These are phyloP conservation scores for Neotoxoptera formosana DNA, from an alignment of 1,140 invertebrate species.

Conservation along the genomic window DNA sequence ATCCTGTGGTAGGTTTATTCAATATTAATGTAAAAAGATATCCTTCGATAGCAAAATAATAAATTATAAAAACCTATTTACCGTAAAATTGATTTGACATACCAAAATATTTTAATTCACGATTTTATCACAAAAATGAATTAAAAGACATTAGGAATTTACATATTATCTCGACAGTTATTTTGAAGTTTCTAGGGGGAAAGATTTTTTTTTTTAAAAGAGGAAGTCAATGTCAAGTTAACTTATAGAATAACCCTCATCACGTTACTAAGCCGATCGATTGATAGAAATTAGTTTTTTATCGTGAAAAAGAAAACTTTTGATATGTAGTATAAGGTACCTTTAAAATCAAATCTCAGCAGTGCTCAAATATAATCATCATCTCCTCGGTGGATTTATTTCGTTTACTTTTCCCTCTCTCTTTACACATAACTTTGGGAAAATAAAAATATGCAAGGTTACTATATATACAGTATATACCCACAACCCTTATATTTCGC, in stretches of 20 bases:
- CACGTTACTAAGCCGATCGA: not conserved
- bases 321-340: not conserved
- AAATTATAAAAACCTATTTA: not conserved
- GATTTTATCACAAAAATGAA: not conserved
- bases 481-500: not conserved
- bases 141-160: not conserved
- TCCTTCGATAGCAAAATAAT: not conserved
- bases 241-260: not conserved
- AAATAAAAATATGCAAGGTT: not conserved
- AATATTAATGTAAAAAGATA: not conserved
- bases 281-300: constrained; percentile 18
- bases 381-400: not conserved
- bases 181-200: not conserved
- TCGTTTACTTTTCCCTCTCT: not conserved
- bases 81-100: too few species aligned
- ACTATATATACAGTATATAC: not conserved
- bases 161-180: not conserved
- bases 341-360: not conserved
- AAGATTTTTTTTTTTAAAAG: not conserved
- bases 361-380: not conserved
- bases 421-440: not conserved
- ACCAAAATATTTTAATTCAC: not conserved
- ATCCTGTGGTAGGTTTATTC: not conserved
- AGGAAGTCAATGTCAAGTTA: not conserved
- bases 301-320: not conserved